These are phyloP conservation scores for Drosophila heteroneura DNA, from an alignment of 2,888 invertebrate species.

Conservation along the genomic window DNA sequence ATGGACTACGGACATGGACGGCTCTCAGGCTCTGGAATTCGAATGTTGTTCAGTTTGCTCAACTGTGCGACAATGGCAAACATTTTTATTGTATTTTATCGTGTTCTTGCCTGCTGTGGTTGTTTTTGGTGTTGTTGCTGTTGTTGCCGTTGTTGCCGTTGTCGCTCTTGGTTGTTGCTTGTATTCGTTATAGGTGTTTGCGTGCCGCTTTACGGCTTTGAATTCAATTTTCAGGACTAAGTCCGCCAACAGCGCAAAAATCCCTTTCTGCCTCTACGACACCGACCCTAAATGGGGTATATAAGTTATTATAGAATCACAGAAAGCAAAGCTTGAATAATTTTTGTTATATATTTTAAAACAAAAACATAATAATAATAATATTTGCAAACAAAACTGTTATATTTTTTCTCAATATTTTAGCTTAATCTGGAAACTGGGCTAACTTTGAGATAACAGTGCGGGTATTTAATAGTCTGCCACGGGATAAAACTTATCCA, in stretches of 20 bases:
- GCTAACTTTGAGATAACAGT: not conserved
- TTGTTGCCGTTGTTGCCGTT: conserved; percentile 19
- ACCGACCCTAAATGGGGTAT: not conserved
- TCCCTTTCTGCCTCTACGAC: conserved; percentile 49
- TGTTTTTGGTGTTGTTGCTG: conserved; percentile 14
- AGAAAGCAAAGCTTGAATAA: not conserved
- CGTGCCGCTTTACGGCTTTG: conserved; percentile 66
- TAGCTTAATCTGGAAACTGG: not conserved
- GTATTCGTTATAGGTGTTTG: conserved; percentile 41
- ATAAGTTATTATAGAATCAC: not conserved
- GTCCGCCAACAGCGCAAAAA: conserved; percentile 45
- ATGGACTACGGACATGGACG: conserved; percentile 31
- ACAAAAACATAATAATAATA: not conserved
- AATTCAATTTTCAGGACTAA: conserved; percentile 70
- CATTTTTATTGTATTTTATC: conserved; percentile 67
- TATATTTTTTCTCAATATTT: not conserved
- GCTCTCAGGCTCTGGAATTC: conserved; percentile 7
- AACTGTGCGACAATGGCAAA: conserved; percentile 66
- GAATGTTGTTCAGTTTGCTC: conserved; percentile 17
- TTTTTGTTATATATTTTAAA: not conserved
- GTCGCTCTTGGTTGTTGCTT: conserved; percentile 10
- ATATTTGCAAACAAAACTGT: not conserved
- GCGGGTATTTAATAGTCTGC: not conserved
- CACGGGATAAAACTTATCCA: not conserved
- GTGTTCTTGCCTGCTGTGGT: conserved; percentile 21